phyloP scores from a whole-genome alignment of 30 jellyfish, hydroid and myxozoan species.

The Hydractinia symbiolongicarpus region DNA sequence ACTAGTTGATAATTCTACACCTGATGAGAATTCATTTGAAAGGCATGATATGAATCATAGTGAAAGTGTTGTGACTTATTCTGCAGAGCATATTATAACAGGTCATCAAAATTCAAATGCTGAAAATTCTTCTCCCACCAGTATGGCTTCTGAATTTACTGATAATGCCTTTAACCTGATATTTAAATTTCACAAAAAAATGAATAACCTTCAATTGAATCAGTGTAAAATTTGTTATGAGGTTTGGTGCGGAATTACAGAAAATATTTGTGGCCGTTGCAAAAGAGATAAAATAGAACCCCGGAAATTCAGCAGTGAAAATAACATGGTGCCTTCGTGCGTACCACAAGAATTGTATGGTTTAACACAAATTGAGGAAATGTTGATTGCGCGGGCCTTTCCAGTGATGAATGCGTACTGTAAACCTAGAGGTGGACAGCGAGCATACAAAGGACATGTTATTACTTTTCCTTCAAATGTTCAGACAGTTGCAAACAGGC shows the following conservation, averaged over 20 bases:
- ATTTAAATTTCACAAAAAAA: background rate
- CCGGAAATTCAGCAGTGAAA: conserved; percentile 30
- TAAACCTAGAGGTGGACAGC: background rate
- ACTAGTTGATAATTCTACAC: no score
- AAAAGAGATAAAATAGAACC: conserved; percentile 24
- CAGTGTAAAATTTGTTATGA: conserved; percentile 37
- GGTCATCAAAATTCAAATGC: no score
- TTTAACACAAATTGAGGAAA: conserved; percentile 14
- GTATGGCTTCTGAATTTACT: background rate
- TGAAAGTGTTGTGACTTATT: no score
- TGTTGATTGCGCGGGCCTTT: conserved; percentile 26
- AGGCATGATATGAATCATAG: no score
- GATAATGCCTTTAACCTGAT: background rate
- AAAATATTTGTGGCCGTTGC: conserved; percentile 20
- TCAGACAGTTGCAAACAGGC: conserved; percentile 26
- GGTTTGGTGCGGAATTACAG: conserved; percentile 28
- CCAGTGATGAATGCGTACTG: no score
- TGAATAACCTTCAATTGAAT: background rate
- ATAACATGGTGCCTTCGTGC: conserved; percentile 32
- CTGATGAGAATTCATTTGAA: no score
- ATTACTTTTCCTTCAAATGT: conserved; percentile 17
- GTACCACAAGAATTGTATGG: conserved; percentile 22
- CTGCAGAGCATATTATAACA: no score
- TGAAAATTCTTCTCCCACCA: background rate
- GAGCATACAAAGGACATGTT: conserved; percentile 43